phyloP scores from a whole-genome alignment of 2,797 vertebrate genomes.

The Sebastolobus altivelis region DNA sequence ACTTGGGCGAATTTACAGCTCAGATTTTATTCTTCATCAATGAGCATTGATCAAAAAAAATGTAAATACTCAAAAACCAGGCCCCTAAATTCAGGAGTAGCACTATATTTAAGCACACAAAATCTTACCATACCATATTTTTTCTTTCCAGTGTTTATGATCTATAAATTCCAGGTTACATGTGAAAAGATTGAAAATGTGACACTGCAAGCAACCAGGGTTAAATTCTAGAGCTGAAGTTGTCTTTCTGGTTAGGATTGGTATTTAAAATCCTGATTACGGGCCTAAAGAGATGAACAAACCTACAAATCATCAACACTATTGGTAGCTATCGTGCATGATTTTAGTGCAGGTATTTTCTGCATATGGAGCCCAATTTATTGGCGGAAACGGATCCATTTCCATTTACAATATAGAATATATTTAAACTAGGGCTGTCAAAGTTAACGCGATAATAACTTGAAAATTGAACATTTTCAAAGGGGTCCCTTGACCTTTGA shows the following conservation, averaged over 20 bases:
- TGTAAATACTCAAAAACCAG: background rate
- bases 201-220: background rate
- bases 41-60: background rate
- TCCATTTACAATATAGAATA: background rate
- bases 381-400: background rate
- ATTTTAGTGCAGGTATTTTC: background rate
- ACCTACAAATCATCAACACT: background rate
- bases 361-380: background rate
- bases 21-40: too few relatives aligned
- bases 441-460: too few relatives aligned
- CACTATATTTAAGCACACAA: background rate
- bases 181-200: conserved; percentile 6
- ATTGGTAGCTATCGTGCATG: background rate
- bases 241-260: conserved; percentile 3
- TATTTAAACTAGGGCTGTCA: too few relatives aligned
- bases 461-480: too few relatives aligned
- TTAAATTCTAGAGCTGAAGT: conserved; percentile 4
- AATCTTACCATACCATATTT: too few relatives aligned
- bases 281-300: background rate
- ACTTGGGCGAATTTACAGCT: background rate
- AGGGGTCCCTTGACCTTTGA: too few relatives aligned
- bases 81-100: background rate
- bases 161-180: background rate
- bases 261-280: background rate
- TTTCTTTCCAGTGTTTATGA: background rate